Evolutionary conservation across 2,113 vertebrate genomes (phyloP).

Genomic region (Notarius quadriscutis): DNA sequence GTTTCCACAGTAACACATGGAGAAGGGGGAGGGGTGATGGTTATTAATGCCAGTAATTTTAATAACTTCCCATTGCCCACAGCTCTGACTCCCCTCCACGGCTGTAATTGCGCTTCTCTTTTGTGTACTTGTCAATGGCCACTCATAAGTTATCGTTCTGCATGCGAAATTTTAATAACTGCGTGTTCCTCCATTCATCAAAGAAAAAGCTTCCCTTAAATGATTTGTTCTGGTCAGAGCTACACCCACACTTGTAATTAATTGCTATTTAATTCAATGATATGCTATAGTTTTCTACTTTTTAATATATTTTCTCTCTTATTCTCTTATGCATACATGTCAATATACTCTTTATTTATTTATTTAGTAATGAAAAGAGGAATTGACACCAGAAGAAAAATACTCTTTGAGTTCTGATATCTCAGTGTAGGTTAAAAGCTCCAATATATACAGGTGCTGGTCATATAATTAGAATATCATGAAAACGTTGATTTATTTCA

Average conservation of each 20-base stretch:
- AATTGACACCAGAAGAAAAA: no score
- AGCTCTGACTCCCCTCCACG: constrained; percentile 41
- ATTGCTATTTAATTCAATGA: constrained; percentile 56
- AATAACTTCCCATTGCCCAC: constrained; percentile 46
- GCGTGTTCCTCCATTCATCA: constrained; percentile 53
- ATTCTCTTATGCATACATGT: no score
- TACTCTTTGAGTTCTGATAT: no score
- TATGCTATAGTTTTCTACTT: constrained; percentile 31
- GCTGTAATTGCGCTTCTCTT: constrained; percentile 61
- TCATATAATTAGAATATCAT: no score
- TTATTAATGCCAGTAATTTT: constrained; percentile 58
- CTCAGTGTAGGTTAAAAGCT: no score
- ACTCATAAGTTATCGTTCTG: constrained; percentile 54
- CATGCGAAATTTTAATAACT: constrained; percentile 63
- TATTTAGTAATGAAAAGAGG: no score
- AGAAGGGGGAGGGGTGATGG: constrained; percentile 27
- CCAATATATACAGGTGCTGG: no score
- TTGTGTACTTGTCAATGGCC: constrained; percentile 53
- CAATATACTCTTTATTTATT: no score
- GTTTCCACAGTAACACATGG: constrained; percentile 54
- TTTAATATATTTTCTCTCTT: no score
- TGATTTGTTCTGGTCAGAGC: constrained; percentile 61
- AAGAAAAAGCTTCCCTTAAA: constrained; percentile 48
- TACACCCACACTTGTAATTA: constrained; percentile 59
- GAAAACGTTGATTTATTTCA: no score